A percentile compares a stretch with the other conserved stretches of the same genome.
phyloP scores from a whole-genome alignment of 2,113 vertebrate genomes.

The Cinclus mexicanus region DNA sequence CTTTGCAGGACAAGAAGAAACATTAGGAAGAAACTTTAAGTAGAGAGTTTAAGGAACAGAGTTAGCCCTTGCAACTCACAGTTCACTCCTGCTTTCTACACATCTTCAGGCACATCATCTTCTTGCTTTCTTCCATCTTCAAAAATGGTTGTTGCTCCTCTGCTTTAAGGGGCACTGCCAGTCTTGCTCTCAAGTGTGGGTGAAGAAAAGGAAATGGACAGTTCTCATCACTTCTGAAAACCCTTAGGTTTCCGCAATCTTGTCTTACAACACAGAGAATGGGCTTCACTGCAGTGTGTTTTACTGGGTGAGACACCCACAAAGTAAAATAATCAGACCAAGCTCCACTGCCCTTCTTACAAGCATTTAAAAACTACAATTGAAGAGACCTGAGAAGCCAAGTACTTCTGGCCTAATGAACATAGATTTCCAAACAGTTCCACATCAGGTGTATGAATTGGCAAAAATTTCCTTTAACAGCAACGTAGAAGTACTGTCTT shows the following conservation, averaged over 20 bases:
- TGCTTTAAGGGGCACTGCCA: not conserved
- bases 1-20: not conserved
- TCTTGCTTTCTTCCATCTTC: not conserved
- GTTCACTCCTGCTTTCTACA: not conserved
- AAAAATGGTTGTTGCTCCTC: not conserved
- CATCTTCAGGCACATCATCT: not conserved
- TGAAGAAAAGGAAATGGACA: not conserved
- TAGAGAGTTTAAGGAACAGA: not conserved
- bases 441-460: not conserved
- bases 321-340: not conserved
- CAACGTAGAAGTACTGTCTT: not conserved
- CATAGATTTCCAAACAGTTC: not conserved
- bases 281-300: not conserved
- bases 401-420: not conserved
- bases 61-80: not conserved
- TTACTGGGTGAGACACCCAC: not conserved
- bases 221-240: not conserved
- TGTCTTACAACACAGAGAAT: not conserved
- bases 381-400: not conserved
- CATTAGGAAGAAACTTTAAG: not conserved
- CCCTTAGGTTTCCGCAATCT: not conserved
- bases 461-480: not conserved
- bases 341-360: not conserved
- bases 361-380: not conserved
- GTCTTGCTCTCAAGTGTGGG: not conserved